Evolutionary conservation across 2,888 invertebrate species (phyloP), one percentile per base, ranked within the genome.

Genomic region (Pasiphila rectangulata): DNA sequence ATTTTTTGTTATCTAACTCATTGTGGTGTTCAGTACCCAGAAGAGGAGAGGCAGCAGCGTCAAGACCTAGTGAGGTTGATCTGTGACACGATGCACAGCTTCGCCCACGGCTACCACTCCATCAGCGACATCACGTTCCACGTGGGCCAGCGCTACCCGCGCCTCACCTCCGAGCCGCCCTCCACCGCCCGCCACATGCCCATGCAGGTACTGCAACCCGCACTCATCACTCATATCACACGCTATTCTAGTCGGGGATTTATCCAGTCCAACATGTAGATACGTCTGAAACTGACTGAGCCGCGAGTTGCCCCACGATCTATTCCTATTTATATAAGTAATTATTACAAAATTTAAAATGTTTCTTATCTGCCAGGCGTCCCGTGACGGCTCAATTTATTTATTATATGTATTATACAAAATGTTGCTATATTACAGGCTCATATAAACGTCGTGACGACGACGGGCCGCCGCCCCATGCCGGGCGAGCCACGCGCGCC

Each of bases 81-180:
- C 0, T 93, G 95, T 0, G 95, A 95, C 73, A 90, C 94, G 15
- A 88, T 97, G 68, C 98, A 98, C 74, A 94, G 93, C 58, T 88
- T 98, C 61, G 93, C 96, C 1, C 98, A 98, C 70, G 94, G 95
- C 1, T 95, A 95, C 77, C 98, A 98, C 72, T 93, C 95, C 0
- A 87, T 96, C 34, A 97, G 97, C 65, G 98, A 98, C 72, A 91
- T 98, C 35, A 93, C 93, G 75, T 66, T 78, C 37, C 60, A 67
- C 27, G 63, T 80, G 10, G 72, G 72, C 0, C 67, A 67, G 25
- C 56, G 59, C 3, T 61, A 61, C 34, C 69, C 77, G 20, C 72
- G 76, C 0, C 74, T 84, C 15, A 67, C 65, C 0, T 70, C 82
- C 0, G 82, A 79, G 5, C 35, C 64, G 1, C 39, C 61, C 1